phyloP scores from a whole-genome alignment of 2,888 invertebrate species.

The Adelognathus sp. region DNA sequence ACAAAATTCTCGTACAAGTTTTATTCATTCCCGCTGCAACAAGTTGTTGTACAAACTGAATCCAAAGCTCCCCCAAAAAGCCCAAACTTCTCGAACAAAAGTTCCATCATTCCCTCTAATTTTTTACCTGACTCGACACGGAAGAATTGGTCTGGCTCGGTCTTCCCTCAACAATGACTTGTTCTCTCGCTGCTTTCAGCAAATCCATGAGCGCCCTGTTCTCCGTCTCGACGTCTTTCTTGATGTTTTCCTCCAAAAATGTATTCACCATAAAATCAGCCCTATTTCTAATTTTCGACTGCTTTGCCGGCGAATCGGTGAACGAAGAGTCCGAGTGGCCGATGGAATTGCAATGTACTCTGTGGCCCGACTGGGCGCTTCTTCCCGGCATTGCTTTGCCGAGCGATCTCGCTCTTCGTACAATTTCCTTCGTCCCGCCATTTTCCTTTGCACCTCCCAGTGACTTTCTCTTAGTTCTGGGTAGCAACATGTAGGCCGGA shows the following conservation, averaged over 20 bases:
- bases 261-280: not conserved
- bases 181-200: not conserved
- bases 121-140: not conserved
- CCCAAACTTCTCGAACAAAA: no score
- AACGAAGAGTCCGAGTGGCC: not conserved
- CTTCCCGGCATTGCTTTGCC: constrained; percentile 28
- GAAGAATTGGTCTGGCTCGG: not conserved
- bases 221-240: not conserved
- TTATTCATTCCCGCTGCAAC: no score
- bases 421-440: not conserved
- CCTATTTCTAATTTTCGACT: not conserved
- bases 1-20: no score
- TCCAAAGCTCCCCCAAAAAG: no score
- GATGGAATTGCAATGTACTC: not conserved
- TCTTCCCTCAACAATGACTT: not conserved
- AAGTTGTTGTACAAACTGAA: no score
- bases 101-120: no score
- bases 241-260: not conserved
- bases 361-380: not conserved
- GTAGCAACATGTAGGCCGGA: not conserved
- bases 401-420: constrained; percentile 3
- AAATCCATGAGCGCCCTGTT: not conserved
- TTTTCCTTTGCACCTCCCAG: not conserved
- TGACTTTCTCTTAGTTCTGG: not conserved
- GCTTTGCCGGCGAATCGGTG: not conserved